Percentiles rank a stretch among this genome's conserved stretches.
Evolutionary conservation across 2,888 invertebrate species (phyloP).

Genomic region (Eulithis prunata): DNA sequence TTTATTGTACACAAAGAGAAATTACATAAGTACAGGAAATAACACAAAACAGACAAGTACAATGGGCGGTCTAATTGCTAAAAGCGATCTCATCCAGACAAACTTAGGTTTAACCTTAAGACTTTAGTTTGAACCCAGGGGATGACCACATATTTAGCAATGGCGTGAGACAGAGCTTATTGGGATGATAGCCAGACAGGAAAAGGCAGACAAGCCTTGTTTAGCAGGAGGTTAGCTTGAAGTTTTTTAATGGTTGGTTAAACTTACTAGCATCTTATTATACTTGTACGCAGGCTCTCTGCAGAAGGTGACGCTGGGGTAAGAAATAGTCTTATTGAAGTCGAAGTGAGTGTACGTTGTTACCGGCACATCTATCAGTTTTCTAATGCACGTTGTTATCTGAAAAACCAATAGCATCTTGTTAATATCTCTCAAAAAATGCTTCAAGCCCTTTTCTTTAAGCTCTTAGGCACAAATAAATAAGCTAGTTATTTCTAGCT

Average conservation of each 20-base stretch:
- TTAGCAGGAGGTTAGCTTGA: not conserved
- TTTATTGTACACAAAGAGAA: no score
- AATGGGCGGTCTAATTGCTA: no score
- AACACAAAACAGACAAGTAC: no score
- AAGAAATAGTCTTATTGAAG: conserved; percentile 86
- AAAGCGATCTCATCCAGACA: no score
- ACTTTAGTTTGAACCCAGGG: no score
- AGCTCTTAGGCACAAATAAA: no score
- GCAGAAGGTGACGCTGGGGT: conserved; percentile 89
- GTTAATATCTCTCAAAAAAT: not conserved
- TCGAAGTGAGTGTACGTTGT: conserved; percentile 88
- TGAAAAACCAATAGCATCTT: conserved; percentile 47
- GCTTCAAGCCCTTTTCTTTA: no score
- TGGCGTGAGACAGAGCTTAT: not conserved
- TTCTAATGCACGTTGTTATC: conserved; percentile 85
- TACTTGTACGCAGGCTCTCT: conserved; percentile 86
- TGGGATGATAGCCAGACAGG: not conserved
- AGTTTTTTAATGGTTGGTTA: not conserved
- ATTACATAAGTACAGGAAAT: no score
- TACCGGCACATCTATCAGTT: conserved; percentile 85
- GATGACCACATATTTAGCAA: no score
- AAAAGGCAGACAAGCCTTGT: not conserved
- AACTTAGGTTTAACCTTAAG: no score
- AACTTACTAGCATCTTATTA: conserved; percentile 80
- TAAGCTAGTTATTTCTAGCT: no score